Conservation (phyloP, 1,140 invertebrate species). For the Hyphantria cunea region DNA sequence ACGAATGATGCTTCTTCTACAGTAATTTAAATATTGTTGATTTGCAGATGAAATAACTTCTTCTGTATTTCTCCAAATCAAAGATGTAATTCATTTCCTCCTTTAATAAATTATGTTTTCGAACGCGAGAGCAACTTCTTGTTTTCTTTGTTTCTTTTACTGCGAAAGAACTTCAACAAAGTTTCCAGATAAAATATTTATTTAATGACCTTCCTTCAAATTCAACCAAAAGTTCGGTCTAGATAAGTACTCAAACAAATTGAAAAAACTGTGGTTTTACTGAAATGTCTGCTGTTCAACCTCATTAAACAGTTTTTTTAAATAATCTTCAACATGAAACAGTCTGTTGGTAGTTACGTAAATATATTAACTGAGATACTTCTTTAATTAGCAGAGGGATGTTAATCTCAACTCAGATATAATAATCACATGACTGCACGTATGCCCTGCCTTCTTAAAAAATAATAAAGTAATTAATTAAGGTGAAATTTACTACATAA, state of each 20-base stretch:
- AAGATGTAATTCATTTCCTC: slow-evolving; percentile 16
- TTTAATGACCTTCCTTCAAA: slow-evolving; percentile 53
- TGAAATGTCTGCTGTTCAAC: neutral
- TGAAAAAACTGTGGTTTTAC: slow-evolving; percentile 6
- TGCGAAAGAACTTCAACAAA: slow-evolving; percentile 34
- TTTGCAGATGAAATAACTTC: slow-evolving; percentile 1
- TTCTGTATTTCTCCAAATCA: slow-evolving; percentile 3
- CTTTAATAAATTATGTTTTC: slow-evolving; percentile 37
- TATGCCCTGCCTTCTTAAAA: neutral
- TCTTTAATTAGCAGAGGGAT: neutral
- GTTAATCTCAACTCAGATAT: neutral
- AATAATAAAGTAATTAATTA: too few relatives aligned
- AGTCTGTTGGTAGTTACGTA: neutral
- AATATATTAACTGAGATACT: neutral
- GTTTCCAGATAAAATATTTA: slow-evolving; percentile 45
- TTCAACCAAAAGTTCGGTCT: slow-evolving; percentile 24
- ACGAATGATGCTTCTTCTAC: too few relatives aligned
- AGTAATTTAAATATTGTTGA: neutral
- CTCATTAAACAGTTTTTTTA: neutral
- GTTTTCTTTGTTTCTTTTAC: slow-evolving; percentile 33
- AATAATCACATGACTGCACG: neutral
- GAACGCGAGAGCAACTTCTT: slow-evolving; percentile 35
- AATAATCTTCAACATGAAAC: neutral
- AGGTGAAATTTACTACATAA: too few relatives aligned
- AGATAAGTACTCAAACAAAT: slow-evolving; percentile 8